Conservation (phyloP, 2,888 invertebrate genomes). For the Caenorhabditis auriculariae region DNA sequence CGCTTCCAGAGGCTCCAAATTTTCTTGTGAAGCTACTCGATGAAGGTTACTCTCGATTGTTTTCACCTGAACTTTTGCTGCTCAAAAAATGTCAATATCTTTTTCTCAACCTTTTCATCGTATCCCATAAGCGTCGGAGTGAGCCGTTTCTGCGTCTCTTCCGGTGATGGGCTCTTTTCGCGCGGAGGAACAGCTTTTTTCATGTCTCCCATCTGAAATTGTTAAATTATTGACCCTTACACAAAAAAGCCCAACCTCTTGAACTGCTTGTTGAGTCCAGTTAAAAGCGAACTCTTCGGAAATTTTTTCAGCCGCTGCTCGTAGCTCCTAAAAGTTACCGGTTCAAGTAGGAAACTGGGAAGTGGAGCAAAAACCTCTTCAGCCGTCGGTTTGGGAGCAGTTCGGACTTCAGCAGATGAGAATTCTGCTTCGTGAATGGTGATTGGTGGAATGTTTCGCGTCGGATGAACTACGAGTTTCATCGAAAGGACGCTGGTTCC, state of each 20-base stretch:
- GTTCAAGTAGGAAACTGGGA: too few species aligned
- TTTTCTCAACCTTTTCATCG: conserved; percentile 23
- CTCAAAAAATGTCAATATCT: too few species aligned
- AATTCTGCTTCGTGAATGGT: too few species aligned
- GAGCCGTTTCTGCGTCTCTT: too few species aligned
- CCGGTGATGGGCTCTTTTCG: conserved; percentile 3
- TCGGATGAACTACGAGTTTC: conserved; percentile 26
- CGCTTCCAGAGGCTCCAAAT: conserved; percentile 26
- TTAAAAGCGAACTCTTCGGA: conserved; percentile 22
- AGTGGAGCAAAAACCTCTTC: too few species aligned
- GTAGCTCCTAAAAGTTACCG: conserved; percentile 1
- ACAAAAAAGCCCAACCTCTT: conserved; percentile 4
- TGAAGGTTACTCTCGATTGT: conserved; percentile 21
- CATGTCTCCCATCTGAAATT: neutral
- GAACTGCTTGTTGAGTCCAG: conserved; percentile 19
- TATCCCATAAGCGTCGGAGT: conserved; percentile 15
- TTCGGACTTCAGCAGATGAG: conserved; percentile 5
- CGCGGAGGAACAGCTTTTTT: neutral
- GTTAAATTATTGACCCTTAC: neutral
- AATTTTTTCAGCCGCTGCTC: conserved; percentile 19
- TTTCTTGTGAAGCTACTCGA: conserved; percentile 23
- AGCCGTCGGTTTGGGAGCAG: conserved; percentile 8
- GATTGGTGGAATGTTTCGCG: conserved; percentile 1
- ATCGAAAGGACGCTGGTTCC: conserved; percentile 40
- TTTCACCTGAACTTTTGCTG: too few species aligned